phyloP scores from a whole-genome alignment of 2,797 vertebrate genomes.

The Diplodus puntazzo region DNA sequence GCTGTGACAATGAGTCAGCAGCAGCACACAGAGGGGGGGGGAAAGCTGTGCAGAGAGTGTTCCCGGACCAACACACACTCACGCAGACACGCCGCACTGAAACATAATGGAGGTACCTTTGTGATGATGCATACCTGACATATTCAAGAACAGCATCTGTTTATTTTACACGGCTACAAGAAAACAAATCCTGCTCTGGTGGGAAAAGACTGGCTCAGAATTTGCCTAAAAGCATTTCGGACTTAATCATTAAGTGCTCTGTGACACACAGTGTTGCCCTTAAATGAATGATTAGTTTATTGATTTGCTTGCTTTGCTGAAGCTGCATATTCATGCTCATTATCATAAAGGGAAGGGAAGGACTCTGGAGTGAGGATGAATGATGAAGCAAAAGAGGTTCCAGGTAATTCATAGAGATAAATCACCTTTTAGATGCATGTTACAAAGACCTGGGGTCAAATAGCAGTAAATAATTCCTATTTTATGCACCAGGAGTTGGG shows the following conservation, averaged over 20 bases:
- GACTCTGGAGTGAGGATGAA: constrained; percentile 12
- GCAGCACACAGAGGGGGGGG: constrained; percentile 50
- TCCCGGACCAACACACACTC: constrained; percentile 60
- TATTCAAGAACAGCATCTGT: constrained; percentile 58
- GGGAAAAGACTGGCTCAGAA: constrained; percentile 22
- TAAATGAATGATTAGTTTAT: constrained; percentile 53
- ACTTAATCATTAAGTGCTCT: constrained; percentile 42
- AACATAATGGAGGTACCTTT: constrained; percentile 49
- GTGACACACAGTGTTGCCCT: constrained; percentile 44
- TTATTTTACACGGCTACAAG: constrained; percentile 39
- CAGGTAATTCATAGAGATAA: constrained; percentile 10
- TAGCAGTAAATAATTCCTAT: neutral
- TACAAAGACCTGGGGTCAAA: constrained; percentile 7
- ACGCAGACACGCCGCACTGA: constrained; percentile 44
- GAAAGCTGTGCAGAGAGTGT: constrained; percentile 56
- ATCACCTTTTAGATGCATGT: neutral
- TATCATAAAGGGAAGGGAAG: constrained; percentile 40
- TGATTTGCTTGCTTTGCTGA: constrained; percentile 62
- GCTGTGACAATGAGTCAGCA: constrained; percentile 88
- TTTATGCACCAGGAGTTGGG: neutral
- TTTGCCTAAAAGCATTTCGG: constrained; percentile 28
- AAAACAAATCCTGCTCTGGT: constrained; percentile 20
- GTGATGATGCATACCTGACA: constrained; percentile 64
- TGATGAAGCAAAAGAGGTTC: constrained; percentile 48
- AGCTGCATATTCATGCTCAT: constrained; percentile 65